phyloP scores from a whole-genome alignment of 2,113 vertebrate species.

The Morone saxatilis region DNA sequence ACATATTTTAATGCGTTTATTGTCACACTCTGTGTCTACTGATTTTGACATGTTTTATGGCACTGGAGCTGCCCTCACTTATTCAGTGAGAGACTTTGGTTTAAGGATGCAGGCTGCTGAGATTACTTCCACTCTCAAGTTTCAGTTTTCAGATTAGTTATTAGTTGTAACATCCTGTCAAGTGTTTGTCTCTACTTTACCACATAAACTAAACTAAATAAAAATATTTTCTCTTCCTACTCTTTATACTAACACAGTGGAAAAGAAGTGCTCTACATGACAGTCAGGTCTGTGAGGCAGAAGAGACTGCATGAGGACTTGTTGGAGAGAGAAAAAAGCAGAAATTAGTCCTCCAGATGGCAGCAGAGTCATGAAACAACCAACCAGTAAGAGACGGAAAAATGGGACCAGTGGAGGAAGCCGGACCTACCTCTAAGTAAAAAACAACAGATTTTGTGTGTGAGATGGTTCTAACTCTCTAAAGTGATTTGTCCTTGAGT shows the following conservation, averaged over 20 bases:
- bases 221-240: no score
- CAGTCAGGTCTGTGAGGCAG: background rate
- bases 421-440: background rate
- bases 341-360: slow-evolving; percentile 65
- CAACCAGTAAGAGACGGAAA: background rate
- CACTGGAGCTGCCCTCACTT: background rate
- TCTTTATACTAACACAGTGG: no score
- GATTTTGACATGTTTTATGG: background rate
- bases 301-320: background rate
- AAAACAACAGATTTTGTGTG: background rate
- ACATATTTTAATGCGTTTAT: background rate
- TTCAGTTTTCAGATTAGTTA: background rate
- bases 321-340: background rate
- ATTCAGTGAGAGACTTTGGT: background rate
- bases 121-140: background rate
- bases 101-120: background rate
- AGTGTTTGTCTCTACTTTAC: background rate
- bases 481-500: background rate
- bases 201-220: no score
- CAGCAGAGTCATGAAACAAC: slow-evolving; percentile 59
- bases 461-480: background rate
- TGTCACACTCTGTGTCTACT: no score
- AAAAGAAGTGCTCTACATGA: no score
- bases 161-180: background rate
- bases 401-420: background rate